phyloP scores from a whole-genome alignment of 2,888 invertebrate species.

The Coremacera marginata region DNA sequence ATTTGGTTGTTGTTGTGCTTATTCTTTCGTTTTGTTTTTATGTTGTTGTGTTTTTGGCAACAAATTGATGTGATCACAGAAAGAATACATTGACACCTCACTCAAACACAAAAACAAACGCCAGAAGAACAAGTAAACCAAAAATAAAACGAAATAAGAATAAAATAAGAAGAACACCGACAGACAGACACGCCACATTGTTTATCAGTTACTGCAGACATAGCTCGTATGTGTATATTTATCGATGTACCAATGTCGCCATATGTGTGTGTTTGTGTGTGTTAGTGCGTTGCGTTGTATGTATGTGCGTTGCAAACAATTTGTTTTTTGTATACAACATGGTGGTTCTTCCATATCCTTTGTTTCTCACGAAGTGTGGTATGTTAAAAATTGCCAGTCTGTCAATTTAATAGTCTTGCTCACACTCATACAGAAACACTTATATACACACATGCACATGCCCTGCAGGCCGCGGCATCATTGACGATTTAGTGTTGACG shows the following conservation, averaged over 20 bases:
- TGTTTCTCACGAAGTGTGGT: conserved; percentile 16
- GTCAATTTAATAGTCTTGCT: conserved; percentile 18
- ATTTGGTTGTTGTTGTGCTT: conserved; percentile 7
- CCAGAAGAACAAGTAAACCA: not conserved
- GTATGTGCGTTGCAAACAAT: conserved; percentile 13
- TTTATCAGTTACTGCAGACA: conserved; percentile 20
- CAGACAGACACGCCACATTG: conserved; percentile 27
- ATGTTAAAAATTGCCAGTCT: conserved; percentile 28
- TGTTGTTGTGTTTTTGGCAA: conserved; percentile 24
- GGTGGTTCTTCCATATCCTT: not conserved
- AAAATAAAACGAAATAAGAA: not conserved
- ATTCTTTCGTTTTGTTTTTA: not conserved
- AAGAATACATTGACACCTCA: conserved; percentile 52
- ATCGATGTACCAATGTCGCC: not conserved
- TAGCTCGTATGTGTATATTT: not conserved
- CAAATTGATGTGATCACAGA: conserved; percentile 62
- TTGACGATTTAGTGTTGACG: too few species aligned
- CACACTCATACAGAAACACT: not conserved
- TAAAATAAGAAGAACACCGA: not conserved
- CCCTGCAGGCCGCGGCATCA: too few species aligned
- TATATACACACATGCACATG: not conserved
- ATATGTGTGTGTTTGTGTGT: conserved; percentile 3
- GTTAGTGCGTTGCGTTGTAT: not conserved
- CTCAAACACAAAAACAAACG: conserved; percentile 29
- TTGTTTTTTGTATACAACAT: conserved; percentile 26